phyloP scores from a whole-genome alignment of 2,797 vertebrate species.

The Ficedula albicollis region DNA sequence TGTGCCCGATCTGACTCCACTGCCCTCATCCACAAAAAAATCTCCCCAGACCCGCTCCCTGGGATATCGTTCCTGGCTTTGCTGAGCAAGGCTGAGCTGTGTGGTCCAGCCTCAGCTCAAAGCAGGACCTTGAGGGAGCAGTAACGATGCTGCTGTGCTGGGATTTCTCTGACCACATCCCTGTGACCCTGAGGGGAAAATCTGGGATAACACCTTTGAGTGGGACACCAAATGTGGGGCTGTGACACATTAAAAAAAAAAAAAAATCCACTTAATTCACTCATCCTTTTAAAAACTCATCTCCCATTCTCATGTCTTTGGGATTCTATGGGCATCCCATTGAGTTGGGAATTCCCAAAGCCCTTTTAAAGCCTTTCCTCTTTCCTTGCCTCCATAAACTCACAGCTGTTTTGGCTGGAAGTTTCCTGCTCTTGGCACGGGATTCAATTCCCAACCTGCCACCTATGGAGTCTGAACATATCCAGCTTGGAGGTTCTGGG shows the following conservation, averaged over 20 bases:
- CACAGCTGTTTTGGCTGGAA: constrained; percentile 18
- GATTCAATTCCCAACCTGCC: not conserved
- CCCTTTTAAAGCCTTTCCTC: not conserved
- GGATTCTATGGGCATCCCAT: not conserved
- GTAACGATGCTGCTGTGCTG: rapidly evolving
- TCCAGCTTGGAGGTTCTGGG: not conserved
- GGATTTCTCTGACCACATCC: not conserved
- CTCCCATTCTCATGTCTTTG: not conserved
- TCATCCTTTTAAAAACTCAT: not conserved
- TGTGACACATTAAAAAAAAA: not conserved
- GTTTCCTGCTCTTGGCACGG: not conserved
- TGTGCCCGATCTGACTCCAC: not conserved
- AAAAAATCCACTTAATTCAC: not conserved
- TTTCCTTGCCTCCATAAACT: constrained; percentile 8
- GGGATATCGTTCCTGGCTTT: not conserved
- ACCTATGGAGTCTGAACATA: not conserved
- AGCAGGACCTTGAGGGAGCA: not conserved
- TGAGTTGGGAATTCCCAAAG: not conserved
- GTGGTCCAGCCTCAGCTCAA: not conserved
- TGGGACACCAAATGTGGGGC: not conserved
- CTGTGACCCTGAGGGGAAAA: not conserved
- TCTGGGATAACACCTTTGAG: not conserved
- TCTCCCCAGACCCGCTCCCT: not conserved
- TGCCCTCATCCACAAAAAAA: not conserved
- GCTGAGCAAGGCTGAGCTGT: not conserved